Evolutionary conservation across 2,113 vertebrate species (phyloP).

Genomic region (Anolis sagrei): DNA sequence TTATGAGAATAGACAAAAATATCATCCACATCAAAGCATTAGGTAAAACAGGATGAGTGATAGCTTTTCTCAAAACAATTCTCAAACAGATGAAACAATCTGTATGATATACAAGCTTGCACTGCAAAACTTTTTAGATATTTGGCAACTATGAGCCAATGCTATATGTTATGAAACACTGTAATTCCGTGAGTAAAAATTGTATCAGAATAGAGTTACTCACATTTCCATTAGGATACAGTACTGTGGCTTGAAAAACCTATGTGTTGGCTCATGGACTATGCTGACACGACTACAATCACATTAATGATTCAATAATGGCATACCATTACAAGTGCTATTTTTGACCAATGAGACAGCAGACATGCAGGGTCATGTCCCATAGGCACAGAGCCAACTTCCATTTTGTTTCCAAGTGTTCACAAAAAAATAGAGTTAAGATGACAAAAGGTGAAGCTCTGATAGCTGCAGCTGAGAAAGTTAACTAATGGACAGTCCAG

Average conservation of each 20-base stretch:
- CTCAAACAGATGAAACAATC: not conserved
- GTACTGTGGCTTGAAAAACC: not conserved
- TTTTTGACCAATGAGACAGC: not conserved
- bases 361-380: not conserved
- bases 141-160: not conserved
- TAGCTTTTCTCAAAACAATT: not conserved
- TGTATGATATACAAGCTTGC: slow-evolving; percentile 21
- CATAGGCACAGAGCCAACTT: not conserved
- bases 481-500: not conserved
- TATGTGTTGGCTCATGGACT: not conserved
- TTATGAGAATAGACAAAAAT: slow-evolving; percentile 43
- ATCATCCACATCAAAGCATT: slow-evolving; percentile 24
- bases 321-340: not conserved
- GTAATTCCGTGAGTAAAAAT: not conserved
- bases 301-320: not conserved
- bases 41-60: slow-evolving; percentile 12
- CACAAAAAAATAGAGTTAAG: not conserved
- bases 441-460: not conserved
- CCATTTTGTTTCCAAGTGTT: not conserved
- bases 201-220: not conserved
- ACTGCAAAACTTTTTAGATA: not conserved
- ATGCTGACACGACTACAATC: not conserved
- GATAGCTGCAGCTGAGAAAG: not conserved
- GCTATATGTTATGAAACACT: not conserved
- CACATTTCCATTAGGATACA: not conserved